Base-by-base conservation (phyloP, 1,140 invertebrate species). In the Hirudo medicinalis region DNA sequence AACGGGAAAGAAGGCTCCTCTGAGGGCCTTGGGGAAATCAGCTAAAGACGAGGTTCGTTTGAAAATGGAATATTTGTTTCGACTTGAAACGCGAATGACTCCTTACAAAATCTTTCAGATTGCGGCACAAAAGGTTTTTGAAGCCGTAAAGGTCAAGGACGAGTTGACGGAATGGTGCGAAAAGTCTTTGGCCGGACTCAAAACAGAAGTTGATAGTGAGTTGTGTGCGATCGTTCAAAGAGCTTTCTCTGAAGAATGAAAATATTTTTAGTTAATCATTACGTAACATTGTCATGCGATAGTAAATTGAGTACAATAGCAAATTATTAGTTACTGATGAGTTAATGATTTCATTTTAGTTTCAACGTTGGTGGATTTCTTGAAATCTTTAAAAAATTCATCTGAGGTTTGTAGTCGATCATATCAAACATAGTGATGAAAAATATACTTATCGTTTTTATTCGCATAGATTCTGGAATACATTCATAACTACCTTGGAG, bases 131-230 rank as follows among this genome's bases (percentile, higher is more conserved):
- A 63, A 63, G 57, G 22, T 63, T 9, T 63, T 63, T 22, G 57
- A 63, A 63, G 29, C 29, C 8, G 22, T 32, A 20, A 22, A 63
- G 15, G 57, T 63, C 15, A 63, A 63, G 57, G 57, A 63, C 29
- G 57, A 63, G 57, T 32, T 63, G 57, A 63, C 57, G 1, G 57
- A 63, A 20, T 63, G 57, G 57, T 63, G 57, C 19, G 22, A 63
- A 32, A 22, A 63, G 19, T 63, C 57, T 15, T 32, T 63, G 57
- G 29, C 22, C 1, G 57, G 57, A 63, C 9, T 63, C 11, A 63
- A 63, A n/a, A 32, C 29, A 1, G 57, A 63, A 25, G 57, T 63
- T 13, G 57, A 63, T 20, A 63, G 57, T 63, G 1, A 63, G 57
- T 63, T 17, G 43, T 15, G 3, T 9, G 43, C 0, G 43, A 15